Conservation (phyloP, 2,113 vertebrate species). For the Corythoichthys haematopterus region DNA sequence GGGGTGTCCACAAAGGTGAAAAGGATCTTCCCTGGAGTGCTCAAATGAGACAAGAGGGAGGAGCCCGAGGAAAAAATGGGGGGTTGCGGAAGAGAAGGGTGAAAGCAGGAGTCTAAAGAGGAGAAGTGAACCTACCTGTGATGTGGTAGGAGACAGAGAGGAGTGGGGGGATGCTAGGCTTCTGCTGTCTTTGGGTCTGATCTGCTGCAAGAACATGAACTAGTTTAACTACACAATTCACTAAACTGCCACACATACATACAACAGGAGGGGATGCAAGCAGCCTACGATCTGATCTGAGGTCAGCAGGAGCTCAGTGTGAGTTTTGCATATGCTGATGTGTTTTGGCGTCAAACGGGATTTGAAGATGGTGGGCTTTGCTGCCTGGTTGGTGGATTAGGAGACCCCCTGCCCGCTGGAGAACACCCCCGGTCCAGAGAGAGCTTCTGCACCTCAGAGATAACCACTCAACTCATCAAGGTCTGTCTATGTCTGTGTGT, state of each 20-base stretch:
- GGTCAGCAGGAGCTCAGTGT: constrained; percentile 38
- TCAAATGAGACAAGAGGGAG: not conserved
- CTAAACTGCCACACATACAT: constrained; percentile 36
- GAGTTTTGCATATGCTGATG: constrained; percentile 18
- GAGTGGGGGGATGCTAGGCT: constrained; percentile 80
- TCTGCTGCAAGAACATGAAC: constrained; percentile 81
- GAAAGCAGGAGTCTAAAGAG: not conserved
- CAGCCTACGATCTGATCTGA: constrained; percentile 15
- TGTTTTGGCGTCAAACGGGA: constrained; percentile 42
- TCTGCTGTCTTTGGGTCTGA: constrained; percentile 77
- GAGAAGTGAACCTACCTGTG: constrained; percentile 72
- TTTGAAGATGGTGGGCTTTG: constrained; percentile 12
- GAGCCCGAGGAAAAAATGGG: too few relatives aligned
- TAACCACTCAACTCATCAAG: constrained; percentile 55
- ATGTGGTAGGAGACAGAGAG: constrained; percentile 88
- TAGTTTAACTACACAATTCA: not conserved
- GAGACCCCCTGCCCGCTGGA: not conserved
- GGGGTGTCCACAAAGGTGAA: not conserved
- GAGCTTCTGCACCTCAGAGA: constrained; percentile 68
- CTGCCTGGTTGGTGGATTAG: constrained; percentile 64
- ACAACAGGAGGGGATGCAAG: not conserved
- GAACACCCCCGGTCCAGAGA: constrained; percentile 40
- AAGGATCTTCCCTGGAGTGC: not conserved
- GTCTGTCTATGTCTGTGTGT: not conserved
- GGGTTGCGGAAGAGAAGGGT: not conserved